Base-by-base conservation (phyloP, 1,140 invertebrate species). In the Charaxes varanes region DNA sequence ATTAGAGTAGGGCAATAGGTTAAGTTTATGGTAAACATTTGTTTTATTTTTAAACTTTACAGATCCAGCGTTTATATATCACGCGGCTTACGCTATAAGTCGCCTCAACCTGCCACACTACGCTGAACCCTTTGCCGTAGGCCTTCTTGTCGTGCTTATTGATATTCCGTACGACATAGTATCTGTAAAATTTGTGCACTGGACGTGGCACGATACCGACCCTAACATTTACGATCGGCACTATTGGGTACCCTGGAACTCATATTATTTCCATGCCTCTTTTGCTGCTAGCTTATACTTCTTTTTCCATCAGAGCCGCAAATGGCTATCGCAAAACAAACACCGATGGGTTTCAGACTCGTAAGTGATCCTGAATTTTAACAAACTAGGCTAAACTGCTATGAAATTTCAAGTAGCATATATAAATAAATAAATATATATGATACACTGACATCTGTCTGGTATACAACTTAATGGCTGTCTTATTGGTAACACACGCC, bases 171-270 rank as follows among this genome's bases (percentile, higher is more conserved):
- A 92, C 62, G 93, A 94, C 58, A 93, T 94, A 17, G 89, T 93
- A 36, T 88, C 90, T 1, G 90, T 94, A 0, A 93, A 93, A 65
- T 90, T 92, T 59, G 67, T 93, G 1, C 93, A 93, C 77, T 94
- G 93, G 93, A 93, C 90, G 0, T 94, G 92, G 92, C 93, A 95
- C 64, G 92, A 94, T 64, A 94, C 92, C 0, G 93, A 94, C 73
- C 91, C 92, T 2, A 94, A 94, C 67, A 91, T 95, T 42, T 87
- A 60, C 33, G 92, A 94, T 59, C 86, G 92, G 12, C 90, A 91
- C 69, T 94, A 94, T 74, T 92, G 89, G 88, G 92, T 93, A 0
- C 88, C 88, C 1, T 90, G 88, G 88, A 94, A 91, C 54, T 93
- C 91, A 0, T 94, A 93, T 70, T 94, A 92, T 61, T 94, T 94